phyloP scores from a whole-genome alignment of 2,113 vertebrate species.

The Xenopus borealis region DNA sequence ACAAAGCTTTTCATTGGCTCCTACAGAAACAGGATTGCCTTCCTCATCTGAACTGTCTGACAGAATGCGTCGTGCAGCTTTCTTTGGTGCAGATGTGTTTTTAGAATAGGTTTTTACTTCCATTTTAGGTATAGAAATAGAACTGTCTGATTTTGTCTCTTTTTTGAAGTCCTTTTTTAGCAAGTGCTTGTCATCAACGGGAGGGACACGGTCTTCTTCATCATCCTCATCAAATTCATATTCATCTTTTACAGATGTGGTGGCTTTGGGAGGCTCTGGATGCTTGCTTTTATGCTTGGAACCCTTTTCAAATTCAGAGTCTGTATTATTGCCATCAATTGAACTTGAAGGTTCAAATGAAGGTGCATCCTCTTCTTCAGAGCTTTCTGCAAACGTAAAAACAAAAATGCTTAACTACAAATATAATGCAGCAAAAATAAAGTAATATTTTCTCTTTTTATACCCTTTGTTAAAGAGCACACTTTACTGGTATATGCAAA shows the following conservation, averaged over 20 bases:
- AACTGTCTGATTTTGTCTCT: constrained; percentile 84
- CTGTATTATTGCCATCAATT: constrained; percentile 98
- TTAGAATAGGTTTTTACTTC: constrained; percentile 98
- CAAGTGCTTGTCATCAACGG: constrained; percentile 94
- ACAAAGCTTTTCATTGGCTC: constrained; percentile 77
- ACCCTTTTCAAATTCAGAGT: constrained; percentile 97
- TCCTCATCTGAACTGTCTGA: constrained; percentile 97
- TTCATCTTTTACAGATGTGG: constrained; percentile 91
- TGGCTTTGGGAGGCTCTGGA: constrained; percentile 80
- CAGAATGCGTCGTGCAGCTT: constrained; percentile 90
- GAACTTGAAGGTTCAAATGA: constrained; percentile 95
- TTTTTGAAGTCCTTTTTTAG: constrained; percentile 96
- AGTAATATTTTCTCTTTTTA: too few species aligned
- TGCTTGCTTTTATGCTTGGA: constrained; percentile 90
- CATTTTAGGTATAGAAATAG: constrained; percentile 92
- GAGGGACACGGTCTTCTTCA: constrained; percentile 93
- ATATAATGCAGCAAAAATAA: too few species aligned
- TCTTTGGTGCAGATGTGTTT: constrained; percentile 97
- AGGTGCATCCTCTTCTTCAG: constrained; percentile 93
- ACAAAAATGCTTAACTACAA: neutral
- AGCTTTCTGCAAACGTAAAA: constrained; percentile 77
- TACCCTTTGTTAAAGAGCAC: neutral
- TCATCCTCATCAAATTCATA: constrained; percentile 98
- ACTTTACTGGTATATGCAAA: rapidly evolving
- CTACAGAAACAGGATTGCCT: constrained; percentile 75